Base-by-base conservation (phyloP, 2,888 invertebrate genomes). In the Platycheirus rosarum region DNA sequence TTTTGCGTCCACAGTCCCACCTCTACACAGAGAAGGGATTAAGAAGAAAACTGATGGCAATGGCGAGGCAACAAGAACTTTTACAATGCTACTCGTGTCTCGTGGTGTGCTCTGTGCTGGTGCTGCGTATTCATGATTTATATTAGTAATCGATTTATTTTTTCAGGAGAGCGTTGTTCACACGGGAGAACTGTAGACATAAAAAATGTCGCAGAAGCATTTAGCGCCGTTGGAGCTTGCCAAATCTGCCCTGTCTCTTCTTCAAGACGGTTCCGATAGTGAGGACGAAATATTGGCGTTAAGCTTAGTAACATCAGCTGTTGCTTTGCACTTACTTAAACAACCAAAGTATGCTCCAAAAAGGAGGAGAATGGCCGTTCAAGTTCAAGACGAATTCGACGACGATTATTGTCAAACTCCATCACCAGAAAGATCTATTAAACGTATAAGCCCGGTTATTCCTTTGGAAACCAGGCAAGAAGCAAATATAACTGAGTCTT, bases 221-320 rank as follows among this genome's bases (percentile, higher is more conserved):
- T 44, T 75, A 23, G 60, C 51, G 8, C 70, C 80, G 0, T 18
- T 80, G 4, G 76, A 76, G n/a, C 26, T 80, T 40, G 80, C 80
- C 1, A 80, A 80, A 18, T 35, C 70, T 0, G 80, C 80, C 2
- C 44, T 80, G 0, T 13, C 46, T 8, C 53, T 80, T 1, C 29
- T 76, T 2, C 80, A 80, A 53, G 76, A 80, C 0, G 76, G 76
- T 13, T 70, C 80, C 0, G 80, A 80, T 1, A 80, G 80, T 32
- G 80, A 80, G 37, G 80, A 80, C 14, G 80, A 80, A 46, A 32
- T 80, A 20, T 37, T 80, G 23, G 80, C 80, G n/a, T 20, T 80
- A 11, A 76, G 70, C 46, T 48, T 80, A 29, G 76, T 76, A 4
- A 76, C 80, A 16, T 80, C 80, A 32, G 76, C 80, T 11, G 76